Percentiles rank a stretch among this genome's conserved stretches.
phyloP scores from a whole-genome alignment of 2,888 invertebrate genomes.

The Esperia sulphurella region DNA sequence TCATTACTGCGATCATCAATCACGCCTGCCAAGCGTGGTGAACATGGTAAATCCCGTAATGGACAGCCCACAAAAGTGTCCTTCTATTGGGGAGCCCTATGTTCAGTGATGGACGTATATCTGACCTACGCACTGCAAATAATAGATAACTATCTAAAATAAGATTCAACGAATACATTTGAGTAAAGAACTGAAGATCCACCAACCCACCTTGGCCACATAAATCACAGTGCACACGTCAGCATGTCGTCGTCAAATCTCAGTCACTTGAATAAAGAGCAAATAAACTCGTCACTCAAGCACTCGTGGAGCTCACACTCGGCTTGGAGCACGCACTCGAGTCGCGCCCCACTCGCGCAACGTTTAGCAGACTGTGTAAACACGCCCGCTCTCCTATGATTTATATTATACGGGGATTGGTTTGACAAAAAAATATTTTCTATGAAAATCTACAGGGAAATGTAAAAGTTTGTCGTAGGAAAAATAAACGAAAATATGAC shows the following conservation, averaged over 20 bases:
- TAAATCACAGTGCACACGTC: conserved; percentile 32
- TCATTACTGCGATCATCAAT: too few species aligned
- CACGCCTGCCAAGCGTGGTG: too few species aligned
- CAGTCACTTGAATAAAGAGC: conserved; percentile 58
- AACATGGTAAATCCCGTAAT: too few species aligned
- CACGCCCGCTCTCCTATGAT: conserved; percentile 41
- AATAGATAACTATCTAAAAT: too few species aligned
- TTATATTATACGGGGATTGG: conserved; percentile 40
- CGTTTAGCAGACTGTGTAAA: conserved; percentile 65
- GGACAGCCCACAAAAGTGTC: too few species aligned
- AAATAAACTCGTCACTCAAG: conserved; percentile 61
- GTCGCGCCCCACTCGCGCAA: conserved; percentile 40
- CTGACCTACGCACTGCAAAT: too few species aligned
- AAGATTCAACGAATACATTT: neutral
- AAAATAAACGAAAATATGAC: neutral
- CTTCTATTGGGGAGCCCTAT: too few species aligned
- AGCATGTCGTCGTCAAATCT: conserved; percentile 43
- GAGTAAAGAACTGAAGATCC: neutral
- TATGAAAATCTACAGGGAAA: conserved; percentile 12
- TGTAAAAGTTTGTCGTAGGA: conserved; percentile 1
- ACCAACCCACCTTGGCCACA: conserved; percentile 7
- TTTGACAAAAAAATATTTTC: conserved; percentile 36
- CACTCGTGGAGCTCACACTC: conserved; percentile 54
- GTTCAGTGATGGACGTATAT: too few species aligned
- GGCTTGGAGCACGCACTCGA: conserved; percentile 44